Conservation (phyloP, 2,113 vertebrate genomes). For the Hypocryptadius cinnamomeus region DNA sequence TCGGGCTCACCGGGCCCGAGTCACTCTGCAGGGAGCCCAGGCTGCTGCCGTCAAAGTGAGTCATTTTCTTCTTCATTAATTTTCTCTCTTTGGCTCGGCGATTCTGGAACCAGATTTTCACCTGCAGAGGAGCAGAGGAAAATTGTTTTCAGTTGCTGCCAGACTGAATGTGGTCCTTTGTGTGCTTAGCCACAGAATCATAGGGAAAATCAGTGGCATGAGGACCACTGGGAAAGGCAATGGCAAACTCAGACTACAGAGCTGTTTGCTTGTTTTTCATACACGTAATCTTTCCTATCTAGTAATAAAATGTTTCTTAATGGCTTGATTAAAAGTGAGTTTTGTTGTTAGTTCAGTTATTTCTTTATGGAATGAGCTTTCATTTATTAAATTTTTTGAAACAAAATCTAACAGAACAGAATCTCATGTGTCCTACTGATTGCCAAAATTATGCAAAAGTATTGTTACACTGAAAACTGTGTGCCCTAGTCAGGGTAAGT, state of each 20-base stretch:
- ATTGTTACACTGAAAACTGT: not conserved
- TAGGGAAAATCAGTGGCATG: not conserved
- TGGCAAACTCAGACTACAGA: not conserved
- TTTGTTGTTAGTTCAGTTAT: not conserved
- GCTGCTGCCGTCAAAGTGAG: conserved; percentile 77
- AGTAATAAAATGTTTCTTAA: not conserved
- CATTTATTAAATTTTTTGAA: not conserved
- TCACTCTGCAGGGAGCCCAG: conserved; percentile 87
- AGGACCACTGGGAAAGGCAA: not conserved
- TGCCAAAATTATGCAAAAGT: not conserved
- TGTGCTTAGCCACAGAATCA: not conserved
- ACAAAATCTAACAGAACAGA: not conserved
- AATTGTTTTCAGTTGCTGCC: not conserved
- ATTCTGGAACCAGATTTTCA: conserved; percentile 95
- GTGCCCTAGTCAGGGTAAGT: not conserved
- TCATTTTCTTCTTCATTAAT: conserved; percentile 91
- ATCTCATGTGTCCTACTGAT: not conserved
- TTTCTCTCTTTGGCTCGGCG: conserved; percentile 90
- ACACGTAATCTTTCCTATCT: not conserved
- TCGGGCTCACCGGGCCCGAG: conserved; percentile 85
- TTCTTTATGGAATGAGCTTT: not conserved
- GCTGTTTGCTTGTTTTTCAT: not conserved
- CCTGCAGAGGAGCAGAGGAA: conserved; percentile 63
- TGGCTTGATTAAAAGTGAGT: not conserved
- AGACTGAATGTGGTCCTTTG: not conserved